Percentiles rank a stretch among this genome's conserved stretches.
phyloP scores from a whole-genome alignment of 2,797 vertebrate species.

The Potorous gilbertii region DNA sequence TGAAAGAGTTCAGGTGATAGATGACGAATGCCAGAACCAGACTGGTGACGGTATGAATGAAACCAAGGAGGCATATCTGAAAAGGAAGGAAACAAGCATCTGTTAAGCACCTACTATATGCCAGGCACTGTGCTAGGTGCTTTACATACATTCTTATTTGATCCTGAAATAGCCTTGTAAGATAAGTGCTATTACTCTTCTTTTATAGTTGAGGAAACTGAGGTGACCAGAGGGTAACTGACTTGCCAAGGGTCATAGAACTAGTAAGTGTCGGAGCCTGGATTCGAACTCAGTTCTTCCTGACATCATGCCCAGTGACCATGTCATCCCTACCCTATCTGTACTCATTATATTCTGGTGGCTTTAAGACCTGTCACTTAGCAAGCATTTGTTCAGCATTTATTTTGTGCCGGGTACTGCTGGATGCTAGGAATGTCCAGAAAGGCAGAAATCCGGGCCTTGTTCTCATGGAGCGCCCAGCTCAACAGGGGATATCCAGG shows the following conservation, averaged over 20 bases:
- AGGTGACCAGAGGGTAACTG: neutral
- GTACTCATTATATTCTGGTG: neutral
- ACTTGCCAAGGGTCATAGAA: neutral
- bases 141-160: neutral
- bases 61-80: neutral
- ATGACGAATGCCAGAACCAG: too few species aligned
- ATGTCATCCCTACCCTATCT: neutral
- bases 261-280: neutral
- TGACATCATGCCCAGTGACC: neutral
- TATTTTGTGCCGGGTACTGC: neutral
- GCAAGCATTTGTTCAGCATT: slow-evolving; percentile 6
- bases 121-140: neutral
- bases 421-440: neutral
- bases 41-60: neutral
- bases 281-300: neutral
- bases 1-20: too few species aligned
- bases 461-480: neutral
- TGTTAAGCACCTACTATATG: neutral
- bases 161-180: neutral
- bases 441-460: slow-evolving; percentile 7
- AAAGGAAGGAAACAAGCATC: neutral
- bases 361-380: neutral
- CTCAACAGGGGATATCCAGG: neutral
- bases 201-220: neutral
- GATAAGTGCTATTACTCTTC: neutral